Base-by-base conservation (phyloP, 2,797 vertebrate species). In the Brachyalestes nurse region DNA sequence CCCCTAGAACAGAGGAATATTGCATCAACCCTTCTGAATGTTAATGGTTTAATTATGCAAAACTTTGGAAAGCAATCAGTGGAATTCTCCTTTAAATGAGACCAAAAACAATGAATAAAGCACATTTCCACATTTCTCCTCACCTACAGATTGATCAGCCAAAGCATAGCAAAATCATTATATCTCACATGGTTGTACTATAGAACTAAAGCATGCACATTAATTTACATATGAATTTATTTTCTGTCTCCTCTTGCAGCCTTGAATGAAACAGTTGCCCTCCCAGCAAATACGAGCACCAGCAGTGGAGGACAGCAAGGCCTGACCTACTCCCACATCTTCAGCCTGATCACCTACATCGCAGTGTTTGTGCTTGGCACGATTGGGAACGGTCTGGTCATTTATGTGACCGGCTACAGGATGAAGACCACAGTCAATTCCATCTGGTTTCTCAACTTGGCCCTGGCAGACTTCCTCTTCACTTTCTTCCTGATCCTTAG, bases 361-460 rank as follows among this genome's bases (percentile, higher is more conserved):
- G 0, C 90, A 57, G 86, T 90, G 38, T 75, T 83, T 1, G 2
- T 90, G 0, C 9, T 86, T 16, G 92, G 91, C 9, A 82, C 81
- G 19, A 7, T 87, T 9, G 92, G 92, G 53, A 93, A 93, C 0
- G 82, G 87, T 8, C 86, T 92, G 2, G 92, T 94, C 14, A 89
- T 94, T 82, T 93, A 91, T 0, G 89, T 93, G 79, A 91, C 91
- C 0, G 88, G 87, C 40, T 90, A 86, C 84, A 90, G 82, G 79
- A 93, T 94, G 89, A 86, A 90, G 80, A 92, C 21, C 76, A 90
- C 90, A 0, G 90, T 92, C 12, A 91, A 93, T 58, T 86, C 90
- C 0, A 42, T 93, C 10, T 92, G 90, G 90, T 93, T 91, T 83
- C 87, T 93, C 82, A 94, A 93, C 86, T 58, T 93, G 75, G 90